Base-by-base conservation (phyloP, 2,888 invertebrate species). In the Tenthredo notha region DNA sequence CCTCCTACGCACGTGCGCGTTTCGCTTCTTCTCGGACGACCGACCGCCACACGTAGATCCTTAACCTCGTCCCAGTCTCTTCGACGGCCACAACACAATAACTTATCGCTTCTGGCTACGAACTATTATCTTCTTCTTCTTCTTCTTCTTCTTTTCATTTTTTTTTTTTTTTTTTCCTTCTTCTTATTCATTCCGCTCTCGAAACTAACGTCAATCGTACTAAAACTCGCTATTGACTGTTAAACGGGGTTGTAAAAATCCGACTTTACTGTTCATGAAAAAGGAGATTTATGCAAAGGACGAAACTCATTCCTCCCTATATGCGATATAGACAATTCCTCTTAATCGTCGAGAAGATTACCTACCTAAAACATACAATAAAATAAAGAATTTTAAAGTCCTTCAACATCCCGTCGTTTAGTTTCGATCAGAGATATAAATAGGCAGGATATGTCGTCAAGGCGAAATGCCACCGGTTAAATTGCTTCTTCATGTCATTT, bases 1-100 rank as follows among this genome's bases (percentile, higher is more conserved):
- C 83, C 67, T 67, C 70, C 70, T 83, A 83, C 83, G 83, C 70
- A 83, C 83, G 83, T 83, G 83, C 67, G 37, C 29, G 25, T 61
- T 80, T 40, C 37, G 21, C 47, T 15, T 67, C 65, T 61, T 75
- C 80, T 37, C 25, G 18, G 9, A n/a, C 50, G 29, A 29, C 77
- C 29, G 47, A 29, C 50, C 50, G 25, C 29, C 50, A 21, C 72
- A 43, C 72, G 72, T 74, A 40, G 72, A 77, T 77, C 77, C 77
- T 77, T n/a, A 50, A 77, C 77, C 50, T 77, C 77, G 72, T 74
- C 72, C 72, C 72, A 74, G 72, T 74, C 21, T 80, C 80, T n/a
- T 9, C 58, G 54, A 29, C 18, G 25, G 50, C 75, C 25, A 50
- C 50, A 50, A 40, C 29, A 50, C 47, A 54, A 77, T 77, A 77